phyloP scores from a whole-genome alignment of 2,113 vertebrate genomes.

The Rhombomys opimus region DNA sequence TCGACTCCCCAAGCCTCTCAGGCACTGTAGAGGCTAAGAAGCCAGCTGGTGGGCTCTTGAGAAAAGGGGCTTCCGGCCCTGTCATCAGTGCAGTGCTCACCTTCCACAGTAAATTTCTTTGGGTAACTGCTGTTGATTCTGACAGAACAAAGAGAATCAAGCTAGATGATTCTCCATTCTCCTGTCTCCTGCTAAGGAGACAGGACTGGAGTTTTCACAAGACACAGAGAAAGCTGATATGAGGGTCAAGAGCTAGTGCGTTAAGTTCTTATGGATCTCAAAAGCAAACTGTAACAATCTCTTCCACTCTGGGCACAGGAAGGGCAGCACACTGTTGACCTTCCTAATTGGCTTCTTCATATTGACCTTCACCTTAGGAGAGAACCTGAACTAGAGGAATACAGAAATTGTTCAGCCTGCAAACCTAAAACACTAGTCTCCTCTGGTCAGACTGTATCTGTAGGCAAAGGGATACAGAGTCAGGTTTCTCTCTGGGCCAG shows the following conservation, averaged over 20 bases:
- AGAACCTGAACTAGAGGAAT: neutral
- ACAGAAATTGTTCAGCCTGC: neutral
- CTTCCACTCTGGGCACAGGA: neutral
- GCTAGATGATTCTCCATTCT: neutral
- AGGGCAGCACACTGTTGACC: neutral
- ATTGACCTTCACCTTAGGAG: neutral
- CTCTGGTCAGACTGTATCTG: neutral
- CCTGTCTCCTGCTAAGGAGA: neutral
- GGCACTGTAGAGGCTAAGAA: neutral
- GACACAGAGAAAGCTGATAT: neutral
- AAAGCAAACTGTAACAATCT: neutral
- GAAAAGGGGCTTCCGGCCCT: neutral
- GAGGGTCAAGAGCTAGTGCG: neutral
- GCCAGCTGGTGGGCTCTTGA: neutral
- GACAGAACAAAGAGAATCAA: neutral
- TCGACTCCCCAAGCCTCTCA: neutral
- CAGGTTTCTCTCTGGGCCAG: neutral
- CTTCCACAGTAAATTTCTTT: neutral
- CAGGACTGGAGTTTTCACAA: neutral
- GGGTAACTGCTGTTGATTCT: neutral
- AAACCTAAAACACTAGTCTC: neutral
- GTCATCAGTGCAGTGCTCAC: neutral
- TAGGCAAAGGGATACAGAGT: neutral
- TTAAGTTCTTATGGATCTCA: constrained; percentile 33
- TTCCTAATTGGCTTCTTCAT: neutral